phyloP scores from a whole-genome alignment of 2,888 invertebrate genomes.

The Euplagia quadripunctaria region DNA sequence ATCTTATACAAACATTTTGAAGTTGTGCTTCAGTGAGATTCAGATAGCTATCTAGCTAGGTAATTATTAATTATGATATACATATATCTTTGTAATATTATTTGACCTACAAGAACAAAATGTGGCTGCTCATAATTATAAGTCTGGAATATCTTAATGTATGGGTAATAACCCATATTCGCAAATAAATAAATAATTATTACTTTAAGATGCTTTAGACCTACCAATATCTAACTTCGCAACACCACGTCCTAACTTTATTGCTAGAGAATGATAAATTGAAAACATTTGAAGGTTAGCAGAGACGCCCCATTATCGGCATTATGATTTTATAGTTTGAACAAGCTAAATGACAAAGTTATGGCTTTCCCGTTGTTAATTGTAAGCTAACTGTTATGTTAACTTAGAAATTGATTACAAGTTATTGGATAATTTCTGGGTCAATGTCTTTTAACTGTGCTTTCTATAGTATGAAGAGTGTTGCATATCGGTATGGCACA shows the following conservation, averaged over 20 bases:
- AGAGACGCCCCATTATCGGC: conserved; percentile 39
- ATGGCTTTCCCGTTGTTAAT: not conserved
- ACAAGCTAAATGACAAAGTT: not conserved
- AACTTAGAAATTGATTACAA: not conserved
- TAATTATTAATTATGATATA: too few species aligned
- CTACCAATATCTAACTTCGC: conserved; percentile 64
- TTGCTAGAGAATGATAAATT: conserved; percentile 67
- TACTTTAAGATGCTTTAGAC: conserved; percentile 22
- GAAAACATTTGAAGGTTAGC: conserved; percentile 48
- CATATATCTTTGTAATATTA: too few species aligned
- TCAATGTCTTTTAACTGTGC: not conserved
- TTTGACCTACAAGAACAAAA: too few species aligned
- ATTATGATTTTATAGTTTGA: not conserved
- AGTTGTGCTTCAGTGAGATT: too few species aligned
- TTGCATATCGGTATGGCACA: not conserved
- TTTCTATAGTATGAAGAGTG: not conserved
- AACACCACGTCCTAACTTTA: conserved; percentile 68
- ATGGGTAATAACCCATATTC: too few species aligned
- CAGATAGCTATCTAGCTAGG: too few species aligned
- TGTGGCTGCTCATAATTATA: too few species aligned
- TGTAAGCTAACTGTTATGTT: not conserved
- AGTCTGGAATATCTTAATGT: too few species aligned
- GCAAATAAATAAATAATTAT: too few species aligned
- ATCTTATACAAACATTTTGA: too few species aligned
- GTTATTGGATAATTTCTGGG: too few species aligned